phyloP scores from a whole-genome alignment of 2,888 invertebrate species.

The Seira sanloemensis region DNA sequence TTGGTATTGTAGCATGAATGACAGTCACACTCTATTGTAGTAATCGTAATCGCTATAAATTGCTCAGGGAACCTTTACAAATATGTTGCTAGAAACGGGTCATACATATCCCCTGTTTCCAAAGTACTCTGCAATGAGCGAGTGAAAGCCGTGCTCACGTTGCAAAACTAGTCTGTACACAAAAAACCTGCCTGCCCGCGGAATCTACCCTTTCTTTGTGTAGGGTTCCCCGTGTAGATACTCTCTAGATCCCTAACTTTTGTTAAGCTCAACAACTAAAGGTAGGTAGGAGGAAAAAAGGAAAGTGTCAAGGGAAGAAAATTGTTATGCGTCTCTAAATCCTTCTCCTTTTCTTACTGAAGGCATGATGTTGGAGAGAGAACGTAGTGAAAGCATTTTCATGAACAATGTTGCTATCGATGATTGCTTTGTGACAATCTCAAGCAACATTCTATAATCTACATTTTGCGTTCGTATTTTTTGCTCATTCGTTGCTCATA shows the following conservation, averaged over 20 bases:
- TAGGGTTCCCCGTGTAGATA: too few relatives aligned
- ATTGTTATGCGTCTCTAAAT: background rate
- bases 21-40: slow-evolving; percentile 58
- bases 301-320: background rate
- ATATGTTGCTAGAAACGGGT: background rate
- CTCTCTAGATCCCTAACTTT: background rate
- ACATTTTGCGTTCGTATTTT: slow-evolving; percentile 17
- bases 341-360: background rate
- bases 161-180: too few relatives aligned
- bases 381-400: background rate
- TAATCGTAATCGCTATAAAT: slow-evolving; percentile 60
- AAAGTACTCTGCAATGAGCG: too few relatives aligned
- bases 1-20: background rate
- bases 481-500: background rate
- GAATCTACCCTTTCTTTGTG: too few relatives aligned
- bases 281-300: too few relatives aligned
- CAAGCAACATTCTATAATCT: background rate
- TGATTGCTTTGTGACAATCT: slow-evolving; percentile 43
- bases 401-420: background rate
- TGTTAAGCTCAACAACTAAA: background rate
- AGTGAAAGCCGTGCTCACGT: too few relatives aligned
- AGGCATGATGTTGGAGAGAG: background rate
- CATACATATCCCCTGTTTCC: too few relatives aligned
- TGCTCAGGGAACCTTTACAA: slow-evolving; percentile 28
- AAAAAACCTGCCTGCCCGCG: too few relatives aligned